phyloP scores from a whole-genome alignment of 1,140 invertebrate genomes.

The Cephus cinctus region DNA sequence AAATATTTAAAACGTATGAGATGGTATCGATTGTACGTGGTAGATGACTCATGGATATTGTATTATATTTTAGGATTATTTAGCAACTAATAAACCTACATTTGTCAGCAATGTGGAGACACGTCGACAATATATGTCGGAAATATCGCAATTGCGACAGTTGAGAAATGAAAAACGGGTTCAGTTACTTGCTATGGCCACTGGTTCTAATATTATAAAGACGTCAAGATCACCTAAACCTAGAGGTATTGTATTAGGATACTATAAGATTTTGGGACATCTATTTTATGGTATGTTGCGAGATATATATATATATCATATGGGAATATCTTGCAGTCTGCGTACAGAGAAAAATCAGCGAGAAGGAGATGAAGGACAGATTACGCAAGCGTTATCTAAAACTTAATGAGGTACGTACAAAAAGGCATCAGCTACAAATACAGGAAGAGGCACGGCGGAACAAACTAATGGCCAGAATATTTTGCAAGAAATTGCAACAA shows the following conservation, averaged over 20 bases:
- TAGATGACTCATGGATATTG: background rate
- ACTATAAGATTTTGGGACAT: background rate
- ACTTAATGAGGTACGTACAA: slow-evolving; percentile 53
- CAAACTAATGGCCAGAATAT: slow-evolving; percentile 59
- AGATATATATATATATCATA: slow-evolving; percentile 1
- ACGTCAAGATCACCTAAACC: slow-evolving; percentile 27
- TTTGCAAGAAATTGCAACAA: slow-evolving; percentile 57
- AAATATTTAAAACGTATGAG: background rate
- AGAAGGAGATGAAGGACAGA: slow-evolving; percentile 50
- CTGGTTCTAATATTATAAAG: slow-evolving; percentile 29
- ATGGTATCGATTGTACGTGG: background rate
- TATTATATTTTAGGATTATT: slow-evolving; percentile 43
- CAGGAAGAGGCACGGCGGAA: slow-evolving; percentile 56
- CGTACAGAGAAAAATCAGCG: slow-evolving; percentile 48
- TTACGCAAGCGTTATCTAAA: slow-evolving; percentile 54
- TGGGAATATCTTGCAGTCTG: slow-evolving; percentile 27
- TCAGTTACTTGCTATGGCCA: slow-evolving; percentile 45
- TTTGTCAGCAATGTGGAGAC: slow-evolving; percentile 50
- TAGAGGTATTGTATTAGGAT: slow-evolving; percentile 28
- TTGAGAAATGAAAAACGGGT: slow-evolving; percentile 44
- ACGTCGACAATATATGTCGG: slow-evolving; percentile 46
- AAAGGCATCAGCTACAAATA: slow-evolving; percentile 47
- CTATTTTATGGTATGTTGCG: background rate
- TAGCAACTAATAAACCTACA: slow-evolving; percentile 46
- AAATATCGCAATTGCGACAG: slow-evolving; percentile 46